Evolutionary conservation across 2,113 vertebrate genomes (phyloP).

Genomic region (Mormoops blainvillei): DNA sequence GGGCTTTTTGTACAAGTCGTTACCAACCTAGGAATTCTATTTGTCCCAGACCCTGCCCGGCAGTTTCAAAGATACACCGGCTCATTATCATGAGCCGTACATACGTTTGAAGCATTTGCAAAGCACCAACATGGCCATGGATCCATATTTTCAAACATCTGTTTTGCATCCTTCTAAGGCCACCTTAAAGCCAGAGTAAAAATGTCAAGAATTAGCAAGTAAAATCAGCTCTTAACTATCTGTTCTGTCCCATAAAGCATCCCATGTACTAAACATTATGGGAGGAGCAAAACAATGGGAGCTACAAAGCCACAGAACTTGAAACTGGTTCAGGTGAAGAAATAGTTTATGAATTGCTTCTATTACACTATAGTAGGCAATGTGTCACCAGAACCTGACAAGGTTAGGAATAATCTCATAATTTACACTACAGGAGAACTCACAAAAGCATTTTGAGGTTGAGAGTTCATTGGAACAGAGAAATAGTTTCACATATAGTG

Average conservation of each 20-base stretch:
- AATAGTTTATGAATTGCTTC: conserved; percentile 59
- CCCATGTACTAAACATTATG: neutral
- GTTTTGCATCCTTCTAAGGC: neutral
- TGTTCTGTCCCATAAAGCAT: neutral
- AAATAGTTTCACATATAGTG: conserved; percentile 53
- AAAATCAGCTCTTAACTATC: conserved; percentile 15
- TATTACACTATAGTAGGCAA: conserved; percentile 58
- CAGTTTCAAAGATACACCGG: neutral
- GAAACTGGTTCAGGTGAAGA: conserved; percentile 42
- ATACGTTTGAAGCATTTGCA: neutral
- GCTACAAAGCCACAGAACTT: conserved; percentile 25
- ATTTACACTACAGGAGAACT: conserved; percentile 61
- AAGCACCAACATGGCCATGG: neutral
- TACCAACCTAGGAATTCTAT: neutral
- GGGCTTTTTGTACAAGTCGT: neutral
- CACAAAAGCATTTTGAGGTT: conserved; percentile 56
- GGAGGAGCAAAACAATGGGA: conserved; percentile 17
- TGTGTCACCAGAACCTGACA: conserved; percentile 56
- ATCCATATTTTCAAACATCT: neutral
- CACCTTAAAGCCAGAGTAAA: neutral
- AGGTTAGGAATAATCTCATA: conserved; percentile 68
- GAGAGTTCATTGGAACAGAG: conserved; percentile 56
- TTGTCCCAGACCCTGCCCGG: neutral
- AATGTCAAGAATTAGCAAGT: conserved; percentile 3
- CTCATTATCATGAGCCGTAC: neutral